Percentiles rank a stretch among this genome's conserved stretches.
Conservation (phyloP, 2,113 vertebrate species). For the Caloenas nicobarica region DNA sequence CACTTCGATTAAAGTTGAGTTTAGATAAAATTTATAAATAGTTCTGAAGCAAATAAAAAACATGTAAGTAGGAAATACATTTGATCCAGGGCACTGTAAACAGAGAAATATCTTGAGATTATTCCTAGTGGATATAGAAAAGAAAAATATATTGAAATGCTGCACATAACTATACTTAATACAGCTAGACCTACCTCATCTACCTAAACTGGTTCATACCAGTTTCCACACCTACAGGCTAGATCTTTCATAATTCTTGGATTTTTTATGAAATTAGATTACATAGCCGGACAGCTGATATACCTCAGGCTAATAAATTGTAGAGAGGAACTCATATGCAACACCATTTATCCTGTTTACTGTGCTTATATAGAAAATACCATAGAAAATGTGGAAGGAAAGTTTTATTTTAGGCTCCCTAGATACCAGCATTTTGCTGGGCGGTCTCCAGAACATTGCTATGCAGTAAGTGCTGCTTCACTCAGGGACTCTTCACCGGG, state of each 20-base stretch:
- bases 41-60: not conserved
- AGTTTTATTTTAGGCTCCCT: not conserved
- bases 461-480: not conserved
- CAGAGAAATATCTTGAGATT: not conserved
- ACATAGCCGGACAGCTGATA: not conserved
- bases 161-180: not conserved
- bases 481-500: accelerated
- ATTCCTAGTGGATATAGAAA: not conserved
- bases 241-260: not conserved
- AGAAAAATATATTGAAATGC: not conserved
- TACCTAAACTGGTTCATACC: not conserved
- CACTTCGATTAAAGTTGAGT: not conserved
- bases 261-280: not conserved
- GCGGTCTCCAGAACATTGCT: not conserved
- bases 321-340: not conserved
- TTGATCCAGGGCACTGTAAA: not conserved
- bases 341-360: not conserved
- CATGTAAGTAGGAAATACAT: not conserved
- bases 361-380: not conserved
- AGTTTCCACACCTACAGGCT: not conserved
- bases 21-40: not conserved
- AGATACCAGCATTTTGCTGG: not conserved
- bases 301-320: not conserved
- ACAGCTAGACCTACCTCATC: not conserved
- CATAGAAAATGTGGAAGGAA: not conserved